Conservation (phyloP, 2,797 vertebrate genomes). For the Vultur gryphus region DNA sequence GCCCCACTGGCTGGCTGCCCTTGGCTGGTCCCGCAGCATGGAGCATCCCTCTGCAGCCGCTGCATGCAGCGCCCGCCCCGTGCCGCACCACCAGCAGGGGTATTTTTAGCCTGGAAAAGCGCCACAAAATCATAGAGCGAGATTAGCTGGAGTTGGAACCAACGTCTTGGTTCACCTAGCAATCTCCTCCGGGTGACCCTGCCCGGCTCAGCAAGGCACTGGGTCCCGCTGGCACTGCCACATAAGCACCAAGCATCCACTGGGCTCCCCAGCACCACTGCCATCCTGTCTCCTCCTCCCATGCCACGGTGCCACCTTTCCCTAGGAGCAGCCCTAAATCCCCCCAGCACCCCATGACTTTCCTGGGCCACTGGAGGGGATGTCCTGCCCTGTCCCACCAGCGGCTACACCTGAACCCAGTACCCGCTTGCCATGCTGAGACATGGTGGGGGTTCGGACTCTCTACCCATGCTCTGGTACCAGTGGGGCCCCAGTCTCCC, state of each 20-base stretch:
- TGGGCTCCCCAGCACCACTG: background rate
- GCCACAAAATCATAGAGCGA: background rate
- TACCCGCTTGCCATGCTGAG: background rate
- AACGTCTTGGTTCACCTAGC: background rate
- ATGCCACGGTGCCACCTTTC: background rate
- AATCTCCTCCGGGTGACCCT: background rate
- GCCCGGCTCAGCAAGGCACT: background rate
- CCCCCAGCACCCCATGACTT: background rate
- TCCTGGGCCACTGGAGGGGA: background rate
- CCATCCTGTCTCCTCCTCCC: background rate
- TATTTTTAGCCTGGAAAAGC: conserved; percentile 63
- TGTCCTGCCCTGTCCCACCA: background rate
- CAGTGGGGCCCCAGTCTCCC: background rate
- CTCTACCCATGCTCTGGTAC: background rate
- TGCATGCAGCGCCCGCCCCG: background rate
- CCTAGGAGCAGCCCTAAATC: background rate
- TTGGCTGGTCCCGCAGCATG: background rate
- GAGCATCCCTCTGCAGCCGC: background rate
- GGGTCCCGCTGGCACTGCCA: fast-evolving
- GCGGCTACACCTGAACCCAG: fast-evolving
- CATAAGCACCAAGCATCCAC: background rate
- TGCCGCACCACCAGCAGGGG: background rate
- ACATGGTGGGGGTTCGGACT: fast-evolving
- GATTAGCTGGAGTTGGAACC: background rate
- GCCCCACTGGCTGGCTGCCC: background rate